phyloP scores from a whole-genome alignment of 2,888 invertebrate genomes.

The Rhagophthalmus giganteus region DNA sequence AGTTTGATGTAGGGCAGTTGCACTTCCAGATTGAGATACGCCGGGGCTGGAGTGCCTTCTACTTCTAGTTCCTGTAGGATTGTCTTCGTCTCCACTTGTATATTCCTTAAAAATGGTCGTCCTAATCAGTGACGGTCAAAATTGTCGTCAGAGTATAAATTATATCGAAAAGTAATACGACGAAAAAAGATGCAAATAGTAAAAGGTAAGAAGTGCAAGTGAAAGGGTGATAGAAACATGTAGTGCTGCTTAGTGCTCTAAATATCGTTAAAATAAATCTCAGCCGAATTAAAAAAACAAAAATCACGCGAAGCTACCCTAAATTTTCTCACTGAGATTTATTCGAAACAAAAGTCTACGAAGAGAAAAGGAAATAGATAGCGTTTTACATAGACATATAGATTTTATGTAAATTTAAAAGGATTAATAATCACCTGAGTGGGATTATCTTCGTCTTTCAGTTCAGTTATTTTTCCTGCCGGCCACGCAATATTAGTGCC shows the following conservation, averaged over 20 bases:
- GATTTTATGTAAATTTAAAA: conserved; percentile 17
- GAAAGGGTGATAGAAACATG: conserved; percentile 55
- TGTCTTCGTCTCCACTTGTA: conserved; percentile 63
- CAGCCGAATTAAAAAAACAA: conserved; percentile 16
- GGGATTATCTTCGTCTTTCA: conserved; percentile 50
- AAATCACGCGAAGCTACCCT: conserved; percentile 1
- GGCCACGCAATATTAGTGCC: conserved; percentile 38
- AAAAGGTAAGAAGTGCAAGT: conserved; percentile 24
- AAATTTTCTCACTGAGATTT: conserved; percentile 34
- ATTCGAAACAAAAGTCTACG: conserved; percentile 31
- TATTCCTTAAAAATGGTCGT: conserved; percentile 63
- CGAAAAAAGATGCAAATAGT: neutral
- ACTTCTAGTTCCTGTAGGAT: conserved; percentile 54
- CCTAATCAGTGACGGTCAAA: too few species aligned
- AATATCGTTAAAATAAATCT: conserved; percentile 28
- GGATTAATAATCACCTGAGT: conserved; percentile 49
- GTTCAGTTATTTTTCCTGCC: conserved; percentile 45
- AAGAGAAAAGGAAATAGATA: conserved; percentile 22
- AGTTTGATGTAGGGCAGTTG: conserved; percentile 61
- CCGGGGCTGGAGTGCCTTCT: conserved; percentile 73
- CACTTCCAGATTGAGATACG: conserved; percentile 69
- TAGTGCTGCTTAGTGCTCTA: conserved; percentile 55
- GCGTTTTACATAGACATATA: conserved; percentile 9
- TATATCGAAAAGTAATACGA: too few species aligned
- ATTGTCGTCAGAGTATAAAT: too few species aligned